phyloP scores from a whole-genome alignment of 2,797 vertebrate genomes.

The Tenualosa ilisha region DNA sequence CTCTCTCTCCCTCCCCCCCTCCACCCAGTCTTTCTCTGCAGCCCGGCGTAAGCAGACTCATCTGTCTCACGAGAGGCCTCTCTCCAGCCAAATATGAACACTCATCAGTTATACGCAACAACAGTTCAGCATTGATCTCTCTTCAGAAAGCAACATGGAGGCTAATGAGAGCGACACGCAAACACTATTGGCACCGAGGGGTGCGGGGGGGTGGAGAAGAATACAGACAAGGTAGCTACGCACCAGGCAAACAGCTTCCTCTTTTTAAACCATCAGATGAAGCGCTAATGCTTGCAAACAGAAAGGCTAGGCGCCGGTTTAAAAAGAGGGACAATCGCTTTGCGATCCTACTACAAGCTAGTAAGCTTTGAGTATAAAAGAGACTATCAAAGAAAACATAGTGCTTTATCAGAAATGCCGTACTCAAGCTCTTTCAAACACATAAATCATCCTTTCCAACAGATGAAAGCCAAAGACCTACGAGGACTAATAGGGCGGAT shows the following conservation, averaged over 20 bases:
- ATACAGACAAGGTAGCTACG: neutral
- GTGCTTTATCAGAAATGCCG: neutral
- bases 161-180: neutral
- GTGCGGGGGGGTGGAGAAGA: neutral
- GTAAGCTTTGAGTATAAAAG: neutral
- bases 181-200: neutral
- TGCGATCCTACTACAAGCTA: neutral
- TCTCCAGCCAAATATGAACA: slow-evolving; percentile 18
- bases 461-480: slow-evolving; percentile 1
- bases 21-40: neutral
- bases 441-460: slow-evolving; percentile 19
- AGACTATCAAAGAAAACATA: neutral
- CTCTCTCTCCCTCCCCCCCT: neutral
- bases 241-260: neutral
- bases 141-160: slow-evolving; percentile 5
- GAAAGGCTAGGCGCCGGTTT: neutral
- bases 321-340: neutral
- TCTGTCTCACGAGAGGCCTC: neutral
- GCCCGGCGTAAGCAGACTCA: neutral
- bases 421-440: neutral
- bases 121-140: slow-evolving; percentile 6
- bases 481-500: slow-evolving; percentile 32
- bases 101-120: slow-evolving; percentile 17
- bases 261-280: neutral
- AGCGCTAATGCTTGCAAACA: neutral